These are phyloP conservation scores for Chascanopsetta lugubris DNA, from an alignment of 2,113 vertebrate species.

Conservation along the genomic window DNA sequence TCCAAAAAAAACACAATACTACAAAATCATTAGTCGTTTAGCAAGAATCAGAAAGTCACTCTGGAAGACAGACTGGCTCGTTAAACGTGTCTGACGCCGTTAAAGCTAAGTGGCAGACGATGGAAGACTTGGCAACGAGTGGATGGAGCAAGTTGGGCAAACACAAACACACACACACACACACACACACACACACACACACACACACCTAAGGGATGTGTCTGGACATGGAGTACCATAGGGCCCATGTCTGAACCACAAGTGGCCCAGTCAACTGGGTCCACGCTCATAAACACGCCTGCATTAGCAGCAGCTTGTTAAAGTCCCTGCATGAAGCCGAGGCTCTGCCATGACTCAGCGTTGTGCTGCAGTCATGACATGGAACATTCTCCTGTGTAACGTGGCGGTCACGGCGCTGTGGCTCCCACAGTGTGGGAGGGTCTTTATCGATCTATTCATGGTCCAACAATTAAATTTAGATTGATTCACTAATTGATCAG, in stretches of 20 bases:
- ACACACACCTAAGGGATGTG: constrained; percentile 51
- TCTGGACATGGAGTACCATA: constrained; percentile 46
- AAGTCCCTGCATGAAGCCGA: constrained; percentile 48
- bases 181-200: constrained; percentile 19
- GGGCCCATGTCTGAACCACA: constrained; percentile 61
- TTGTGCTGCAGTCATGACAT: constrained; percentile 17
- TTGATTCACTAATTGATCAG: too few relatives aligned
- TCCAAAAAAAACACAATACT: constrained; percentile 43
- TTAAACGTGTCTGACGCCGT: constrained; percentile 40
- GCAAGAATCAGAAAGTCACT: constrained; percentile 7
- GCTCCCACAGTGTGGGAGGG: not conserved
- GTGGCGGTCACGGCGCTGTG: not conserved
- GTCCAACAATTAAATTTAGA: too few relatives aligned
- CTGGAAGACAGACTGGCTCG: constrained; percentile 44
- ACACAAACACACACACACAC: constrained; percentile 22
- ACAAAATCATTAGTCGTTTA: constrained; percentile 52
- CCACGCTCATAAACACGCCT: constrained; percentile 63
- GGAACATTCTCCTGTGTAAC: constrained; percentile 15
- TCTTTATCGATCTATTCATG: too few relatives aligned
- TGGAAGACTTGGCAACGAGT: constrained; percentile 28
- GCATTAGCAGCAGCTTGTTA: constrained; percentile 65
- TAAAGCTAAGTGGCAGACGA: constrained; percentile 40
- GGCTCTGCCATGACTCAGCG: constrained; percentile 30
- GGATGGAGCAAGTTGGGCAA: constrained; percentile 15
- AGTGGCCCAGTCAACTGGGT: constrained; percentile 65